Evolutionary conservation across 2,888 invertebrate species (phyloP).

Genomic region (Shargacucullia verbasci): DNA sequence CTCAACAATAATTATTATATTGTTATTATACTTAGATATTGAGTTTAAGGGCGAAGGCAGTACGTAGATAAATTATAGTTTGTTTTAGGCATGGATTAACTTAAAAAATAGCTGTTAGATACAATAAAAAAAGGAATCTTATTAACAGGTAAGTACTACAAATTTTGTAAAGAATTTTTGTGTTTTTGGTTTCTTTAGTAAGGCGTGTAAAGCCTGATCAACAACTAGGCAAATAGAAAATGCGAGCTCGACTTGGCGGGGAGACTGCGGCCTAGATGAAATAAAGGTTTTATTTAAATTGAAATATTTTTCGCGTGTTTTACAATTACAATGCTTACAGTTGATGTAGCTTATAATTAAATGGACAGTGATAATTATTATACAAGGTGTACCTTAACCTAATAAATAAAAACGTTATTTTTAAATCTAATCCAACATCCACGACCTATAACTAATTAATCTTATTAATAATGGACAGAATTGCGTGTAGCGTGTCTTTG

Average conservation of each 20-base stretch:
- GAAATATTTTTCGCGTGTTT: conserved; percentile 34
- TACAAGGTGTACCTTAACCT: conserved; percentile 78
- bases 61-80: conserved; percentile 12
- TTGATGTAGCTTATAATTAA: conserved; percentile 72
- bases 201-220: conserved; percentile 24
- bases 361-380: conserved; percentile 81
- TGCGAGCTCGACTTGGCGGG: background rate
- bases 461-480: conserved; percentile 87
- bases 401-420: conserved; percentile 70
- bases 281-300: conserved; percentile 13
- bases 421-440: conserved; percentile 71
- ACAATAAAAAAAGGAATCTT: background rate
- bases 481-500: conserved; percentile 85
- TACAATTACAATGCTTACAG: conserved; percentile 53
- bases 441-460: conserved; percentile 67
- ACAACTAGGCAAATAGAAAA: conserved; percentile 10
- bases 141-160: background rate
- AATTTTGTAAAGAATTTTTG: background rate
- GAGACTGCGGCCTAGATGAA: background rate
- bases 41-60: conserved; percentile 46
- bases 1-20: conserved; percentile 50
- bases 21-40: conserved; percentile 26
- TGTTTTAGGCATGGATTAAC: conserved; percentile 2
- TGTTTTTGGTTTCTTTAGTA: background rate
- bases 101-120: background rate